Base-by-base conservation (phyloP, 2,113 vertebrate genomes). In the Tychaedon coryphoeus region DNA sequence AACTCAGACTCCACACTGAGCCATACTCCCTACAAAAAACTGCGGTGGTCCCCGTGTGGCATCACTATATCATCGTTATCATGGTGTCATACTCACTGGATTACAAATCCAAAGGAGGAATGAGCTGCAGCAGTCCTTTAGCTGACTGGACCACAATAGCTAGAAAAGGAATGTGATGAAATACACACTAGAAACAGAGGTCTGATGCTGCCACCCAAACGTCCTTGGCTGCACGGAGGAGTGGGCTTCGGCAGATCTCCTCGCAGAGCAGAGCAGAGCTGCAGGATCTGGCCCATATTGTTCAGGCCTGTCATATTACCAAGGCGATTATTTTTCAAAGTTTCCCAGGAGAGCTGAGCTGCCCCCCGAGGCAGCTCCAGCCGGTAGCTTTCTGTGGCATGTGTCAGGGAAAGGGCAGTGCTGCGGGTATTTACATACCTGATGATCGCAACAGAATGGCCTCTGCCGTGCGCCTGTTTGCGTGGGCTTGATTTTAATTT, bases 391-490 rank as follows among this genome's bases (percentile, higher is more conserved):
- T 90, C 79, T 24, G 65, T 92, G 67, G 69, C 74, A 50, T 84
- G 36, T 92, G 91, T 94, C 84, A 85, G 62, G 72, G 79, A 89
- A 95, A 94, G 88, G 93, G 88, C 96, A 96, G 54, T 83, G 87
- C 67, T 80, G 69, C 19, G 10, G 50, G 53, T 85, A 89, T 93
- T 93, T 96, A 90, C 95, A 65, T 96, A 89, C 94, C 91, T 97
- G 45, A 95, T 84, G 92, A 88, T 96, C 86, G 73, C 83, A 88
- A 73, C 54, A 65, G 93, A 87, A 86, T 81, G 38, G 53, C 85
- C 76, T 90, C 58, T 86, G 82, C 36, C 43, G 0, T 73, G 53
- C 74, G 86, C 61, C 73, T 78, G 40, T 91, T 83, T 86, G 87
- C 71, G 15, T 76, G 33, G 61, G 48, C 82, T 53, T 64, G 42